Evolutionary conservation across 2,888 invertebrate genomes (phyloP).

Genomic region (Tortrix viridana): DNA sequence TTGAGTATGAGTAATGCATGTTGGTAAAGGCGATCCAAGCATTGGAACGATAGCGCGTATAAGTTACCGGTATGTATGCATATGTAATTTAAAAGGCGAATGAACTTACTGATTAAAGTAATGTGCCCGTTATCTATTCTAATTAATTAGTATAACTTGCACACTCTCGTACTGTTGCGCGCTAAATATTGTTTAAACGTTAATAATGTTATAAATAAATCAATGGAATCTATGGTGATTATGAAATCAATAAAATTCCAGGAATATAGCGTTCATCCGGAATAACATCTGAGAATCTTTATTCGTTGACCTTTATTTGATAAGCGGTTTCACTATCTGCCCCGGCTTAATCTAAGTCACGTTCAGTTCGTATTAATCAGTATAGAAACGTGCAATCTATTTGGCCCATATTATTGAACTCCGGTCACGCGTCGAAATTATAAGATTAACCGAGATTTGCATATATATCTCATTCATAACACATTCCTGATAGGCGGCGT

Average conservation of each 20-base stretch:
- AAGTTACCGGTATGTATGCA: neutral
- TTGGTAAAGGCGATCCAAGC: neutral
- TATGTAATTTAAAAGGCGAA: neutral
- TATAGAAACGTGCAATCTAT: conserved; percentile 17
- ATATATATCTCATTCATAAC: conserved; percentile 20
- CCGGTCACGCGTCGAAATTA: conserved; percentile 9
- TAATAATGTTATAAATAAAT: no score
- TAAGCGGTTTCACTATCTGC: conserved; percentile 10
- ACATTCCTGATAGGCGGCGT: conserved; percentile 18
- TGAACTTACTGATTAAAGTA: no score
- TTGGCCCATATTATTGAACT: conserved; percentile 17
- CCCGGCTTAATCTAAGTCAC: conserved; percentile 13
- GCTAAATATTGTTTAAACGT: no score
- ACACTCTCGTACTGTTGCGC: no score
- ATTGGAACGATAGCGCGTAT: neutral
- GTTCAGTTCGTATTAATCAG: conserved; percentile 22
- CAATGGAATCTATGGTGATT: no score
- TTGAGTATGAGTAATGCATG: neutral
- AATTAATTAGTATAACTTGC: no score
- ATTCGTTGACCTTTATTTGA: conserved; percentile 18
- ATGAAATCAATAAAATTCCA: neutral
- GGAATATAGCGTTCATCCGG: no score
- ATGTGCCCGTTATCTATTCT: no score
- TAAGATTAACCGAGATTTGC: conserved; percentile 23
- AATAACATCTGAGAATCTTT: neutral